Percentiles rank a stretch among this genome's conserved stretches.
These are phyloP conservation scores for Nycticebus coucang DNA, from an alignment of 2,113 vertebrate species.

Conservation along the genomic window DNA sequence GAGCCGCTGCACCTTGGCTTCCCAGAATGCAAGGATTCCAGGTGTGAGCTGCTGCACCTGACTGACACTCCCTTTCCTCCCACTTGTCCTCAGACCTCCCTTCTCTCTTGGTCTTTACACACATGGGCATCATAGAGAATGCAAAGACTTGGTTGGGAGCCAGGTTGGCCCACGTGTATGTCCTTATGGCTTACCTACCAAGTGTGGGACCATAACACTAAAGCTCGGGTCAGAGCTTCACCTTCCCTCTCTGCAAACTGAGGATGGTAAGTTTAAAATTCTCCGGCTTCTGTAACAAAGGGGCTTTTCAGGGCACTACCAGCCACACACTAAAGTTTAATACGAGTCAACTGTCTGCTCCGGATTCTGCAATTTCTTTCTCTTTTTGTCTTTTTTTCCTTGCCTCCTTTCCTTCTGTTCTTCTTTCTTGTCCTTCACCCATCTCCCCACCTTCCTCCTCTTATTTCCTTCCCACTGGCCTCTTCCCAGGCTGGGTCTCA, in stretches of 20 bases:
- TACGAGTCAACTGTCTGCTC: neutral
- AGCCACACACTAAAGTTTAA: neutral
- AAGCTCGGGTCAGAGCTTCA: neutral
- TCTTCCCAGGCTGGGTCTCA: neutral
- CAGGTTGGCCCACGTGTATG: neutral
- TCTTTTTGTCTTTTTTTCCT: neutral
- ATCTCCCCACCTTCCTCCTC: neutral
- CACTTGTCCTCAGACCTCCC: neutral
- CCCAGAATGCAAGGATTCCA: no score
- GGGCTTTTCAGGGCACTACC: neutral
- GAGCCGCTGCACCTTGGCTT: no score
- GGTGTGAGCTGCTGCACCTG: no score
- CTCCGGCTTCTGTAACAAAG: neutral
- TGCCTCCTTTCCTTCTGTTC: no score
- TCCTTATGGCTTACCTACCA: neutral
- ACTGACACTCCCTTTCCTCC: no score
- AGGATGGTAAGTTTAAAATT: neutral
- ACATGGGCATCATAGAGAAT: neutral
- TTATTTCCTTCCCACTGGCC: neutral
- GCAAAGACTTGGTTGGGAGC: neutral
- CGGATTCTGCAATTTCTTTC: neutral
- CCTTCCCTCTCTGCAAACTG: neutral
- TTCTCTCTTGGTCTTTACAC: neutral
- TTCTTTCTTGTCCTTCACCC: neutral
- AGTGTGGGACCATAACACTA: neutral